Base-by-base conservation (phyloP, 2,797 vertebrate species). In the Catamblyrhynchus diadema region DNA sequence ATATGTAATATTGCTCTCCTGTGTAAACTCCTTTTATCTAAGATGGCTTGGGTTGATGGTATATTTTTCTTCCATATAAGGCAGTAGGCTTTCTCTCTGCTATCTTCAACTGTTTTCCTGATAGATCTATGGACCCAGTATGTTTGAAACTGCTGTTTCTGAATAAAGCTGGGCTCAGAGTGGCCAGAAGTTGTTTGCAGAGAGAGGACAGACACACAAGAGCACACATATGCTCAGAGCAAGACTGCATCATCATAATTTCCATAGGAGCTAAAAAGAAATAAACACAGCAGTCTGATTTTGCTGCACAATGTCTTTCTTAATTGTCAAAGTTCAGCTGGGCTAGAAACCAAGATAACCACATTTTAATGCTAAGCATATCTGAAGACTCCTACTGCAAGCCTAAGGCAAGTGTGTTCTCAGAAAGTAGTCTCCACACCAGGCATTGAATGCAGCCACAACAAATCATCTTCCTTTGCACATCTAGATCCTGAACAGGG, bases 331-430 rank as follows among this genome's bases (percentile, higher is more conserved):
- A 77, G 61, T 91, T 95, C 85, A 80, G 45, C 57, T 47, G 71
- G 71, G 56, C 79, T 92, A 82, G 79, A 83, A 91, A 86, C 81
- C 0, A 1, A 91, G 48, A 64, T 88, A 94, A 90, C 67, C 60
- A 61, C 86, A 86, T 91, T 88, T 94, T 73, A 93, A 85, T 82
- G 71, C 64, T 94, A 74, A 95, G 78, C 83, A 57, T 90, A 85
- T 90, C 93, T 92, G 88, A 81, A 85, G 78, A 62, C 50, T 93
- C 64, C 67, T 33, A 30, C 86, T 61, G 64, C 54, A 91, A 64
- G 81, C 92, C 86, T 82, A 48, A 74, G 67, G 94, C 90, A 77
- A 77, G 37, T 0, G 1, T 17, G 37, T 39, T 73, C 78, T 70
- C 73, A 79, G 86, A 51, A 75, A 69, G 48, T 1, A 75, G 67